Base-by-base conservation (phyloP, 2,888 invertebrate genomes). In the Agrotis puta region DNA sequence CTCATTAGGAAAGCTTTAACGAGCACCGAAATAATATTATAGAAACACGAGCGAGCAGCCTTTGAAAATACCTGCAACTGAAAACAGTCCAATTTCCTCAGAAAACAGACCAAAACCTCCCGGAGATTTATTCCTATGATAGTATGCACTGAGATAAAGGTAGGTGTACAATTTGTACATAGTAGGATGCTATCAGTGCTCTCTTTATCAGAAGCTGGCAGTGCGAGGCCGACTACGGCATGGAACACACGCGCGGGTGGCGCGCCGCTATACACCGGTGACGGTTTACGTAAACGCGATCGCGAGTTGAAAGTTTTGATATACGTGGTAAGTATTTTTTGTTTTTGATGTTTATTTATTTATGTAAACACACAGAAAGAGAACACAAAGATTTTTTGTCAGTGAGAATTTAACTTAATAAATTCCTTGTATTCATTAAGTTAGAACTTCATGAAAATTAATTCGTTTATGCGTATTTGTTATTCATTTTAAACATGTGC, bases 191-290 rank as follows among this genome's bases (percentile, higher is more conserved):
- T 86, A 84, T 85, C 86, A 82, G 75, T 71, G 33, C 43, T 79
- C 77, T 84, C 77, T 84, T 84, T 84, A 84, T 84, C 84, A 84
- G 61, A 66, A 64, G 58, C 74, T 47, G 81, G 64, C 87, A 90
- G 90, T 90, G 83, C 68, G 80, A 75, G 54, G 76, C 85, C 86
- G 84, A 59, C 86, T 62, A 73, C 83, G 88, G 88, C 81, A 75
- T 79, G 83, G 74, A 76, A 79, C 84, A 87, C 87, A 90, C 93
- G 93, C 87, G 85, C 75, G 74, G 68, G 43, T 62, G 58, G 63
- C 33, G 69, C 82, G 75, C 77, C 73, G 68, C 56, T 50, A 66
- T 48, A 74, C 18, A 53, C 24, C 54, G 59, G 48, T 62, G 51
- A 33, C 68, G 64, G 39, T 75, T 79, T 77, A 59, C 82, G 86